Conservation (phyloP, 1,140 invertebrate species). For the Charaxes varanes region DNA sequence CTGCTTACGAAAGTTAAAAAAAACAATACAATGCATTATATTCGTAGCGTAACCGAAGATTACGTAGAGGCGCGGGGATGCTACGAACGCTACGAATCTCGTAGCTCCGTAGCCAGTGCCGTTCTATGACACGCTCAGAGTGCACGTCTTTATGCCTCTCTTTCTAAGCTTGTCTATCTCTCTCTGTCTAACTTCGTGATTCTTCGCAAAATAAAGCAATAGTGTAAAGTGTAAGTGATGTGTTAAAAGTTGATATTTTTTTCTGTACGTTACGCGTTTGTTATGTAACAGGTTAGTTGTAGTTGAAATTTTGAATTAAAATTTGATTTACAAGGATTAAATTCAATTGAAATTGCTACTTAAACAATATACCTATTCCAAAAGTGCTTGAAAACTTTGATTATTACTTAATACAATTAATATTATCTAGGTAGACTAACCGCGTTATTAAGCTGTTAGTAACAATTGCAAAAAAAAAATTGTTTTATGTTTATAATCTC, state of each 20-base stretch:
- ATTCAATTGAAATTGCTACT: background rate
- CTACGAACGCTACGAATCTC: slow-evolving; percentile 29
- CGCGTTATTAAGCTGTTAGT: no score
- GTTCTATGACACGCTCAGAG: slow-evolving; percentile 24
- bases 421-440: no score
- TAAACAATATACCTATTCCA: background rate
- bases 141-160: slow-evolving; percentile 28
- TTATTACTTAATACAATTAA: background rate
- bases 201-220: slow-evolving; percentile 30
- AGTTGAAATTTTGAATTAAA: background rate
- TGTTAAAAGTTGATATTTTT: slow-evolving; percentile 17
- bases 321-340: background rate
- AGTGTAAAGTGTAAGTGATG: slow-evolving; percentile 23
- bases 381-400: background rate
- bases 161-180: slow-evolving; percentile 28
- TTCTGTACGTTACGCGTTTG: slow-evolving; percentile 20
- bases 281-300: slow-evolving; percentile 41
- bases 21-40: slow-evolving; percentile 8
- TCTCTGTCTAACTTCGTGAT: slow-evolving; percentile 35
- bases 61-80: slow-evolving; percentile 28
- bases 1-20: background rate
- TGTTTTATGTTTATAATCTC: no score
- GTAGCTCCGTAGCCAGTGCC: slow-evolving; percentile 33
- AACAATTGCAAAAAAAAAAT: no score
- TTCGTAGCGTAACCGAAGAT: slow-evolving; percentile 19